These are phyloP conservation scores for Diabrotica balteata DNA, from an alignment of 2,888 invertebrate species.

Conservation along the genomic window DNA sequence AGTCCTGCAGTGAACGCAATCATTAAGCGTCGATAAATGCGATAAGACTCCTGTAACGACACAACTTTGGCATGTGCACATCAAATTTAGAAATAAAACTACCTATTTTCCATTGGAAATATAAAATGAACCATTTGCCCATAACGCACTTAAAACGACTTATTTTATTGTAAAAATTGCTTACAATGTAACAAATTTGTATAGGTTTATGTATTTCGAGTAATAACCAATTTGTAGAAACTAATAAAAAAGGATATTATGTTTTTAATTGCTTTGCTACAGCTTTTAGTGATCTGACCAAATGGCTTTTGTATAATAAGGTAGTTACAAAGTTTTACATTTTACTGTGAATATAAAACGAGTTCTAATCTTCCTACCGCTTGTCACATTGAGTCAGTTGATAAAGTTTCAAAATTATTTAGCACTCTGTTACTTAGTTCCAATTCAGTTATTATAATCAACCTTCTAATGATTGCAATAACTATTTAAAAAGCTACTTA, in stretches of 20 bases:
- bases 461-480: too few relatives aligned
- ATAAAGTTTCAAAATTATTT: background rate
- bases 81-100: constrained; percentile 4
- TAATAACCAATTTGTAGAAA: constrained; percentile 49
- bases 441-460: too few relatives aligned
- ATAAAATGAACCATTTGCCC: constrained; percentile 1
- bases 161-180: constrained; percentile 11
- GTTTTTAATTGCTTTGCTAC: constrained; percentile 53
- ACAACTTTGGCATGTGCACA: too few relatives aligned
- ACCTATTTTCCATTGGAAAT: constrained; percentile 4
- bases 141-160: constrained; percentile 5
- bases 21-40: too few relatives aligned
- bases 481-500: too few relatives aligned
- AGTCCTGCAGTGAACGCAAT: too few relatives aligned
- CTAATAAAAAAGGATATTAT: constrained; percentile 54
- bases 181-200: constrained; percentile 42
- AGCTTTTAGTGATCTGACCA: constrained; percentile 48
- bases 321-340: constrained; percentile 30
- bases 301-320: constrained; percentile 40
- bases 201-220: constrained; percentile 24
- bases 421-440: background rate
- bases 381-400: background rate
- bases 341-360: constrained; percentile 28
- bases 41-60: too few relatives aligned
- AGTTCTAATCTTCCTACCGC: constrained; percentile 6